Evolutionary conservation across 2,797 vertebrate species (phyloP).

Genomic region (Argyrosomus regius): DNA sequence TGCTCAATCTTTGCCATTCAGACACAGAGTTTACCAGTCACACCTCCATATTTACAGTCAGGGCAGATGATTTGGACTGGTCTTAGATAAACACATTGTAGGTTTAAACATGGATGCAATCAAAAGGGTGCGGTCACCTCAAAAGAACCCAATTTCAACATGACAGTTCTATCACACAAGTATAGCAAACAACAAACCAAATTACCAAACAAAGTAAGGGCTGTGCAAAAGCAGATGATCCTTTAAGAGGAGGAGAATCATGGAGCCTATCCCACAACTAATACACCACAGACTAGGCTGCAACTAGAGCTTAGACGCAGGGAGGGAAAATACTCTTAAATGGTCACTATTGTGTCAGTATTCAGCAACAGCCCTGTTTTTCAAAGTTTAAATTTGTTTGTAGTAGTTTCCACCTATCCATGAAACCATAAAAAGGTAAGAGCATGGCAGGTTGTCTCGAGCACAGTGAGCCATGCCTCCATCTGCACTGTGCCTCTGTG

Average conservation of each 20-base stretch:
- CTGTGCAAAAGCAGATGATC: slow-evolving; percentile 11
- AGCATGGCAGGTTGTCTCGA: background rate
- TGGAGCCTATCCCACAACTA: slow-evolving; percentile 29
- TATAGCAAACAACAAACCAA: background rate
- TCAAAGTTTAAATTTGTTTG: slow-evolving; percentile 28
- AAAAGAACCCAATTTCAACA: background rate
- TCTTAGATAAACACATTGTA: background rate
- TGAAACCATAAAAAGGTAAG: slow-evolving; percentile 11
- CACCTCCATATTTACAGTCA: background rate
- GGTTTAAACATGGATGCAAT: background rate
- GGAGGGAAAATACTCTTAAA: slow-evolving; percentile 15
- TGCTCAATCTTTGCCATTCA: slow-evolving; percentile 14
- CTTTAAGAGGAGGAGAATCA: background rate
- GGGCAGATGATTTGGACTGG: slow-evolving; percentile 5
- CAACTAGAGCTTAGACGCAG: slow-evolving; percentile 4
- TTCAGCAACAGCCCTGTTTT: slow-evolving; percentile 2
- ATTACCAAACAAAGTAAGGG: background rate
- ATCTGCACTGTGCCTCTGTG: background rate
- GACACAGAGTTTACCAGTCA: slow-evolving; percentile 8
- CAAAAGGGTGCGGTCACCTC: background rate
- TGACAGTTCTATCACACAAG: background rate
- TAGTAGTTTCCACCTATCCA: background rate
- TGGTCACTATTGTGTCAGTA: slow-evolving; percentile 33
- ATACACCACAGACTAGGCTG: slow-evolving; percentile 5
- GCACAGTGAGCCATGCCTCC: background rate